Base-by-base conservation (phyloP, 1,140 invertebrate species). In the Penaeus indicus region DNA sequence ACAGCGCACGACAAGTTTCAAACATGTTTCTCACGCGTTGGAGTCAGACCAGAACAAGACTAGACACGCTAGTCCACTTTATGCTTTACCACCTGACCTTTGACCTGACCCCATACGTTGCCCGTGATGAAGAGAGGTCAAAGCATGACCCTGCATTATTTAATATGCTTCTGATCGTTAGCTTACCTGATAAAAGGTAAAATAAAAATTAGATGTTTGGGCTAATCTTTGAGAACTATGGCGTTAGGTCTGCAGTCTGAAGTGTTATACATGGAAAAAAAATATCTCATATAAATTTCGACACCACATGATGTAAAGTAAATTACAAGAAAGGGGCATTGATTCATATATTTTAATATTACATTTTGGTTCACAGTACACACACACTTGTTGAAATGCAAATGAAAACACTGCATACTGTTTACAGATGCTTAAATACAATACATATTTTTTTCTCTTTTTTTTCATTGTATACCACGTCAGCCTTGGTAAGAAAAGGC, bases 401-500 rank as follows among this genome's bases (percentile, higher is more conserved):
- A 54, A 54, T 54, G 54, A 16, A 11, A 54, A 54, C 72, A 75
- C 25, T 27, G 18, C 42, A 75, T 75, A 75, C 72, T 32, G 27
- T 75, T 75, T 38, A 75, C 72, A 27, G 27, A 32, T 32, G 72
- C 72, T 75, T 75, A 75, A 75, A 75, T 75, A 75, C 72, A 75
- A 32, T 75, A 22, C 18, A 32, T 10, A 32, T 8, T 27, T n/a
- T 75, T n/a, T 75, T 75, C 11, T 75, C 42, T 32, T 75, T 75
- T 75, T 75, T 75, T 38, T 75, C 72, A 38, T 75, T 32, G 63
- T 69, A 84, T 69, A 84, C 27, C 82, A 84, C 42, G 32, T 67
- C 82, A 69, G 62, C 82, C 82, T 67, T 64, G 62, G 47, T 32
- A 81, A 61, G 25, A 61, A 81, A n/a, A 83, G 19, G 27, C 42